Evolutionary conservation across 2,888 invertebrate species (phyloP), one percentile per base, ranked within the genome.

Genomic region (Suillia variegata): DNA sequence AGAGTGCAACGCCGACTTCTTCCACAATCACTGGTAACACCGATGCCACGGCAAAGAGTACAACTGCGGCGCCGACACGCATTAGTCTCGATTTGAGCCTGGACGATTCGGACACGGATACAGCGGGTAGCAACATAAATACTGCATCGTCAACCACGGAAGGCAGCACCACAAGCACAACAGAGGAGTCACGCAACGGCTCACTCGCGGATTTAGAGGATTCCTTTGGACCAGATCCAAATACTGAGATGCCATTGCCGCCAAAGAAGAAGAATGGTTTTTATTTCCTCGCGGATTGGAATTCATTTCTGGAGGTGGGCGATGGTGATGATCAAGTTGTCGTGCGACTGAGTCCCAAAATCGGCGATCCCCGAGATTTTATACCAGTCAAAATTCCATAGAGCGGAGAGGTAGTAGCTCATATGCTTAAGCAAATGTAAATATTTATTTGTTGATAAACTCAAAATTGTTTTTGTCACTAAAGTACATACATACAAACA

Each of bases 221-320:
- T 66, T 92, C 92, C 0, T 93, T 93, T 71, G 84, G 84, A 48
- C 85, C 88, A 1, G 78, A 80, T 63, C 84, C 85, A 0, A 85
- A 85, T 6, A 83, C 87, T 0, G 88, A 89, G 67, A 70, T 42
- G 10, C 72, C 70, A 13, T 72, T 88, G 22, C 89, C 91, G 4
- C 86, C 89, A 0, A 88, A 87, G 38, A 86, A 85, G 67, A 88
- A 87, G 70, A 92, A 89, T 61, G 94, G 93, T 0, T 89, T 93
- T 67, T 94, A 93, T 76, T 93, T 93, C 83, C 85, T 93, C 74
- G 84, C 92, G 6, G 94, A 94, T 75, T 93, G 93, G 92, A 93
- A 94, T 74, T 87, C 90, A 56, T 94, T 94, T 74, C 84, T 93
- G 17, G 92, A 93, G 81, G 92, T 93, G 2, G 93, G 93, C 12